Evolutionary conservation across 2,888 invertebrate genomes (phyloP).

Genomic region (Drosophila monieri): DNA sequence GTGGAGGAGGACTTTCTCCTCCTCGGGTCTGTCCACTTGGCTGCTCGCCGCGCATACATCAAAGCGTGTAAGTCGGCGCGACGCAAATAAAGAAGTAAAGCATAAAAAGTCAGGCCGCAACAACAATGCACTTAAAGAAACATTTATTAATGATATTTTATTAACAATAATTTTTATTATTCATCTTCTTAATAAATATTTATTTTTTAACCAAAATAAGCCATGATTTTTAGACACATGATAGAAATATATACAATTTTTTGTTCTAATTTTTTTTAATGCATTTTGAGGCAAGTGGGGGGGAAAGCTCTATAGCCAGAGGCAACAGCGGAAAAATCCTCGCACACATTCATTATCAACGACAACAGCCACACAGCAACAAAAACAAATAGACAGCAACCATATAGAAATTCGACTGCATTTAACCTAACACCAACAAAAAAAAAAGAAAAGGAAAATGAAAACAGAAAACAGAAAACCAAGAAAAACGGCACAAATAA

Average conservation of each 20-base stretch:
- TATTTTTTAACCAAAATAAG: not conserved
- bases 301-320: slow-evolving; percentile 21
- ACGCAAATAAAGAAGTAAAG: slow-evolving; percentile 73
- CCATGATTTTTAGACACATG: too few species aligned
- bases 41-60: slow-evolving; percentile 71
- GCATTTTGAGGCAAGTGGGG: slow-evolving; percentile 3
- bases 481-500: slow-evolving; percentile 38
- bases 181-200: not conserved
- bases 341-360: slow-evolving; percentile 71
- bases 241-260: not conserved
- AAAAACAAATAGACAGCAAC: slow-evolving; percentile 50
- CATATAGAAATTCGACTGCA: slow-evolving; percentile 65
- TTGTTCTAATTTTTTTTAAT: not conserved
- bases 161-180: too few species aligned
- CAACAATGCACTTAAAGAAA: slow-evolving; percentile 22
- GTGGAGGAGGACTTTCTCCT: slow-evolving; percentile 15
- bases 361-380: slow-evolving; percentile 48
- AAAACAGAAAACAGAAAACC: slow-evolving; percentile 26
- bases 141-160: not conserved
- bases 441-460: slow-evolving; percentile 26
- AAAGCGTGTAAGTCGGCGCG: slow-evolving; percentile 72
- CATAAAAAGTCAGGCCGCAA: slow-evolving; percentile 70
- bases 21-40: slow-evolving; percentile 58
- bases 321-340: slow-evolving; percentile 54
- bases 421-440: slow-evolving; percentile 55